phyloP scores from a whole-genome alignment of 2,888 invertebrate species.

The Cerceris rybyensis region DNA sequence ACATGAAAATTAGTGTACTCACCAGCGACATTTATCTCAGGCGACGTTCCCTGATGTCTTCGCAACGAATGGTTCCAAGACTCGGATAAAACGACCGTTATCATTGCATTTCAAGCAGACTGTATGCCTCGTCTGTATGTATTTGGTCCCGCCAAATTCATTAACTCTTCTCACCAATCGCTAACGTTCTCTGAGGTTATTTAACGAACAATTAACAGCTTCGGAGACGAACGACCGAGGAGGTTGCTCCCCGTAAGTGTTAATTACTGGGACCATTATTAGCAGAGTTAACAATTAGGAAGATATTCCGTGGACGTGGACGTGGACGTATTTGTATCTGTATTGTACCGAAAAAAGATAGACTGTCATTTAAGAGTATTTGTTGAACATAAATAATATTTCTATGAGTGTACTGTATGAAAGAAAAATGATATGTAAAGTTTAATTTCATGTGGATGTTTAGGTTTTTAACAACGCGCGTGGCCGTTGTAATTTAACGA shows the following conservation, averaged over 20 bases:
- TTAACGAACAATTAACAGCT: slow-evolving; percentile 61
- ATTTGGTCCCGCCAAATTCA: slow-evolving; percentile 55
- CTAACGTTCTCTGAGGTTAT: slow-evolving; percentile 47
- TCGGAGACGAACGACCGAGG: slow-evolving; percentile 42
- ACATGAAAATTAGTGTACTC: slow-evolving; percentile 45
- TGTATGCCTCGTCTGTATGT: too few species aligned
- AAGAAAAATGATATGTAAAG: too few species aligned
- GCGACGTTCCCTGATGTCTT: slow-evolving; percentile 36
- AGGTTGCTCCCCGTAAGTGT: slow-evolving; percentile 33
- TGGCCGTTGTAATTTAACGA: too few species aligned
- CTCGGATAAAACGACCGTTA: slow-evolving; percentile 53
- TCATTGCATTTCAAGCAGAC: slow-evolving; percentile 50
- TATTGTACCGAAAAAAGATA: too few species aligned
- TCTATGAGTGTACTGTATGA: too few species aligned
- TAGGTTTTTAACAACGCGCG: too few species aligned
- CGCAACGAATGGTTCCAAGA: slow-evolving; percentile 47
- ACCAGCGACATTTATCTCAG: slow-evolving; percentile 43
- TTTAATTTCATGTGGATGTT: too few species aligned
- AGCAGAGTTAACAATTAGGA: slow-evolving; percentile 42
- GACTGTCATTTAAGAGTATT: too few species aligned
- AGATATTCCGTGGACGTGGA: background rate
- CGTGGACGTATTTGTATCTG: background rate
- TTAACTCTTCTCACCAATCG: slow-evolving; percentile 46
- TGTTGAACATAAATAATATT: too few species aligned
- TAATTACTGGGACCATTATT: slow-evolving; percentile 58